Evolutionary conservation across 2,113 vertebrate genomes (phyloP), one percentile per base, ranked within the genome.

Genomic region (Eudorcas thomsonii): DNA sequence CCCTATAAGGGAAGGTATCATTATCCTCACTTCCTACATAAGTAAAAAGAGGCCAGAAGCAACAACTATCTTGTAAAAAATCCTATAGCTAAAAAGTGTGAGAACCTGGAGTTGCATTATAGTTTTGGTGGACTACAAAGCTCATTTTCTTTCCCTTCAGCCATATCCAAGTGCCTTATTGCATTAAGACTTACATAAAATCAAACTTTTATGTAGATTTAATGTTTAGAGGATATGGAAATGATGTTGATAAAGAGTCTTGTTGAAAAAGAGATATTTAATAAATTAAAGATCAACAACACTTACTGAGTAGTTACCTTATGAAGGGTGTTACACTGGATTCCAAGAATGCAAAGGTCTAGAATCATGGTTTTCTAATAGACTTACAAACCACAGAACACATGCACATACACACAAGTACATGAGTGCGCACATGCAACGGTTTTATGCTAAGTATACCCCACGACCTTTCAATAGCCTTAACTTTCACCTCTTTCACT

Each of bases 51-150:
- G n/a, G 11, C 16, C 39, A n/a, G 45, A 81, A 54, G 26, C 74
- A 52, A 52, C 71, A 92, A 60, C 54, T 60, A 78, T 87, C 33
- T 90, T 86, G 33, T 64, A 96, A 84, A 96, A 91, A 52, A 81
- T 87, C 23, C 67, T 25, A 83, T 5, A 93, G 64, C 25, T 94
- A 71, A 78, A 50, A 82, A 91, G 36, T 54, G 4, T 50, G 50
- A 94, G 39, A 57, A 36, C 45, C n/a, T 88, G 39, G 30, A 83
- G 54, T 3, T 62, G 43, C 92, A 62, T 62, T 59, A 93, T 0
- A 96, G 36, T 26, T 59, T 4, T 13, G 52, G 43, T 13, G 28
- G 28, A 84, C 45, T 52, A 25, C 57, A 88, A 78, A 77, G 30
- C 13, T 48, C 82, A 82, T 30, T 81, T 45, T 60, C 17, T 83